These are phyloP conservation scores for Embiotoca jacksoni DNA, from an alignment of 2,113 vertebrate species.

Conservation along the genomic window DNA sequence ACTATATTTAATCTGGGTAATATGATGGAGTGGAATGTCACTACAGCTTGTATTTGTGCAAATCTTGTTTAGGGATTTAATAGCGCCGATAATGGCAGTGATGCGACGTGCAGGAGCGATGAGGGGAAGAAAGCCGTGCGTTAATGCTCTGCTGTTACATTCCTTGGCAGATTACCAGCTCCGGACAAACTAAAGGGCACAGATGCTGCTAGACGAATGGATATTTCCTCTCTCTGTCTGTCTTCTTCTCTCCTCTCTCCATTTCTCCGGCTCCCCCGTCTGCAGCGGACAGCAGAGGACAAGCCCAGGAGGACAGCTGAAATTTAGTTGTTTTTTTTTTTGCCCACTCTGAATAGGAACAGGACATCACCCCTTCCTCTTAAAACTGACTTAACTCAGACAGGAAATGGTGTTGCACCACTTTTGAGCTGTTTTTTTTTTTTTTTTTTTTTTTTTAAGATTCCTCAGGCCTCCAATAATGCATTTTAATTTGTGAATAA, in stretches of 20 bases:
- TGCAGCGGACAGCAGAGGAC: conserved; percentile 63
- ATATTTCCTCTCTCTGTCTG: conserved; percentile 62
- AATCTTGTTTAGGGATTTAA: conserved; percentile 58
- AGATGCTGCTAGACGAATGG: conserved; percentile 71
- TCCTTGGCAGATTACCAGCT: conserved; percentile 88
- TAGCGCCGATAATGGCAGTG: conserved; percentile 40
- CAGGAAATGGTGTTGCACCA: conserved; percentile 29
- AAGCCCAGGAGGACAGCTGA: conserved; percentile 40
- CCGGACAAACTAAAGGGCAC: conserved; percentile 85
- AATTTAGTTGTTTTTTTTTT: neutral
- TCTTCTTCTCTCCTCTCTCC: conserved; percentile 41
- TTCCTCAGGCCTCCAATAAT: conserved; percentile 50
- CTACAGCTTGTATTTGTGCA: conserved; percentile 21
- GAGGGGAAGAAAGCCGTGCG: conserved; percentile 47
- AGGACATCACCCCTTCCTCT: conserved; percentile 35
- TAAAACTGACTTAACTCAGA: conserved; percentile 13
- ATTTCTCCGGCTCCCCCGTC: conserved; percentile 28
- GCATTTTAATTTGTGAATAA: conserved; percentile 45
- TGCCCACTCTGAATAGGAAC: conserved; percentile 12
- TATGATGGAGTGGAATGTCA: conserved; percentile 31
- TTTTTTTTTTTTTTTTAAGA: conserved; percentile 12
- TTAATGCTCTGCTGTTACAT: conserved; percentile 74
- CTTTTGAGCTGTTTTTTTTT: conserved; percentile 54
- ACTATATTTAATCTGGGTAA: neutral
- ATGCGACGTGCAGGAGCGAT: conserved; percentile 51